These are phyloP conservation scores for Sternarchorhynchus goeldii DNA, from an alignment of 2,797 vertebrate genomes.

Conservation along the genomic window DNA sequence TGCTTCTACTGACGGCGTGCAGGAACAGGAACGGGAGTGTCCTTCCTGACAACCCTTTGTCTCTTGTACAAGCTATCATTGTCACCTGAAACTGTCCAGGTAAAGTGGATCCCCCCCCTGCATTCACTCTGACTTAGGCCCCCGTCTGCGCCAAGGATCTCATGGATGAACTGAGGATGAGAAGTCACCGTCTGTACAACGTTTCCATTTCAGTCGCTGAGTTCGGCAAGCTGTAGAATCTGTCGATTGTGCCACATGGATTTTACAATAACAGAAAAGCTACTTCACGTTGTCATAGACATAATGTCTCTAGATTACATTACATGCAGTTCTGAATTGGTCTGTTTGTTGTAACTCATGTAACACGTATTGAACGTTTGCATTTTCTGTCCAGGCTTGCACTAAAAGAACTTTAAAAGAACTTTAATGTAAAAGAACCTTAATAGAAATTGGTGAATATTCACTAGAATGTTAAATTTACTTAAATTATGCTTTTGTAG, in stretches of 20 bases:
- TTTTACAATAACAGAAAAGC: neutral
- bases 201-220: neutral
- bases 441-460: too few species aligned
- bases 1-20: constrained; percentile 21
- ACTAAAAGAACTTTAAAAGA: too few species aligned
- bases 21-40: neutral
- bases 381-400: too few species aligned
- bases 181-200: neutral
- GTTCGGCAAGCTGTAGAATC: neutral
- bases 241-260: neutral
- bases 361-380: too few species aligned
- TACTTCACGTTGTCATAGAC: neutral
- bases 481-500: too few species aligned
- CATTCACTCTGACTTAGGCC: neutral
- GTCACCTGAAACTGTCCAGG: constrained; percentile 5
- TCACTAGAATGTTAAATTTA: too few species aligned
- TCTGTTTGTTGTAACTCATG: neutral
- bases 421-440: too few species aligned
- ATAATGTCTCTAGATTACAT: neutral
- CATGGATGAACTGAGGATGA: neutral
- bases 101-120: neutral
- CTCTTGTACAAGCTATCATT: neutral
- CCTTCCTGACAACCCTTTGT: constrained; percentile 17
- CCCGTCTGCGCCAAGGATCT: neutral
- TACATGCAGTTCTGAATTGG: neutral